Evolutionary conservation across 2,888 invertebrate genomes (phyloP).

Genomic region (Cheilosia impressa): DNA sequence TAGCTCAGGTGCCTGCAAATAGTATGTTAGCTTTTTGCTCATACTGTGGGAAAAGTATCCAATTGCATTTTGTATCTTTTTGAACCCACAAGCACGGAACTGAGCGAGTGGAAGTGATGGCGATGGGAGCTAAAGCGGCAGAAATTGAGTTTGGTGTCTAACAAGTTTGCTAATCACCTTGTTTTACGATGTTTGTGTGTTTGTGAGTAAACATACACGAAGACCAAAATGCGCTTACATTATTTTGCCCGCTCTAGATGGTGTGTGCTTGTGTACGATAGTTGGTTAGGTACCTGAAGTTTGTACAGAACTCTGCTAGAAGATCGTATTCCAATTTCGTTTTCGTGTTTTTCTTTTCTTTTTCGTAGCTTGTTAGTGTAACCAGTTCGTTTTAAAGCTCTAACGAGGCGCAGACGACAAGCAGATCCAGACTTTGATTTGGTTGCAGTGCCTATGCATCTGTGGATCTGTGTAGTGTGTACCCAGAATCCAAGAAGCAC

Average conservation of each 20-base stretch:
- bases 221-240: constrained; percentile 33
- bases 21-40: not conserved
- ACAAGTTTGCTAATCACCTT: constrained; percentile 75
- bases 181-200: constrained; percentile 57
- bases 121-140: constrained; percentile 61
- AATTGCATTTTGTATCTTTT: constrained; percentile 65
- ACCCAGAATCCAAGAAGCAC: constrained; percentile 45
- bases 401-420: constrained; percentile 60
- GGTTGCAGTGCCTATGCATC: constrained; percentile 9
- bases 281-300: constrained; percentile 29
- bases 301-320: constrained; percentile 42
- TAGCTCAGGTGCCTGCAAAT: not conserved
- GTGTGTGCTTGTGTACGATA: constrained; percentile 15
- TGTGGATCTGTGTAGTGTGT: constrained; percentile 23
- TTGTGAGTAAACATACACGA: constrained; percentile 44
- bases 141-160: constrained; percentile 72
- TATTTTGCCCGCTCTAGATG: constrained; percentile 3
- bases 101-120: constrained; percentile 63
- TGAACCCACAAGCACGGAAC: constrained; percentile 56
- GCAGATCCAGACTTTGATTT: constrained; percentile 60
- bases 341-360: constrained; percentile 19
- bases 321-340: constrained; percentile 46
- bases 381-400: constrained; percentile 68
- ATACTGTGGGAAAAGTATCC: constrained; percentile 40
- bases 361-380: constrained; percentile 66